Evolutionary conservation across 2,888 invertebrate genomes (phyloP).

Genomic region (Drosophila bunnanda): DNA sequence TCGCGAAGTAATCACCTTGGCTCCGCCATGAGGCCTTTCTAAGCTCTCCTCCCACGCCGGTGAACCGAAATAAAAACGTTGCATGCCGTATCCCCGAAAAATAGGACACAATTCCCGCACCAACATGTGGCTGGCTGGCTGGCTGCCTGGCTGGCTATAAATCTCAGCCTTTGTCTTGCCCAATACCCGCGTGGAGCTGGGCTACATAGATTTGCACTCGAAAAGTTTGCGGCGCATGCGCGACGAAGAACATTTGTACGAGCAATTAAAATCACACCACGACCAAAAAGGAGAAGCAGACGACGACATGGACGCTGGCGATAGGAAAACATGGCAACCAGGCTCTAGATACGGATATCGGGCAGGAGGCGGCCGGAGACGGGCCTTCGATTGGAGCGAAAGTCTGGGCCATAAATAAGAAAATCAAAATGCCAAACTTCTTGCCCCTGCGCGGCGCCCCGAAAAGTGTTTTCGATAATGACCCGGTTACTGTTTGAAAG

Average conservation of each 20-base stretch:
- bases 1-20: neutral
- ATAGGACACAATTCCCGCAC: conserved; percentile 22
- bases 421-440: conserved; percentile 69
- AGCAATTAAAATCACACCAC: conserved; percentile 79
- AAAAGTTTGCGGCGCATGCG: conserved; percentile 56
- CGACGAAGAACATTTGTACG: conserved; percentile 71
- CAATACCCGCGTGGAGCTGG: conserved; percentile 31
- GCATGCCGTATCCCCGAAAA: conserved; percentile 28
- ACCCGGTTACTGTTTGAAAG: conserved; percentile 56
- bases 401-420: conserved; percentile 66
- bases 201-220: conserved; percentile 76
- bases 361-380: conserved; percentile 7
- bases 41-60: conserved; percentile 31
- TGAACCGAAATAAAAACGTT: conserved; percentile 25
- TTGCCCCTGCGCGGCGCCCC: conserved; percentile 17
- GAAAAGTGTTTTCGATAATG: conserved; percentile 43
- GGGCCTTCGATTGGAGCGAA: conserved; percentile 44
- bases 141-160: conserved; percentile 56
- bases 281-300: conserved; percentile 57
- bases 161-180: conserved; percentile 60
- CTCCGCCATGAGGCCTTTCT: conserved; percentile 6
- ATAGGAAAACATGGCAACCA: conserved; percentile 55
- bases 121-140: conserved; percentile 46
- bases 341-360: conserved; percentile 48
- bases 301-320: conserved; percentile 55